Evolutionary conservation across 2,888 invertebrate genomes (phyloP).

Genomic region (Danaus chrysippus): DNA sequence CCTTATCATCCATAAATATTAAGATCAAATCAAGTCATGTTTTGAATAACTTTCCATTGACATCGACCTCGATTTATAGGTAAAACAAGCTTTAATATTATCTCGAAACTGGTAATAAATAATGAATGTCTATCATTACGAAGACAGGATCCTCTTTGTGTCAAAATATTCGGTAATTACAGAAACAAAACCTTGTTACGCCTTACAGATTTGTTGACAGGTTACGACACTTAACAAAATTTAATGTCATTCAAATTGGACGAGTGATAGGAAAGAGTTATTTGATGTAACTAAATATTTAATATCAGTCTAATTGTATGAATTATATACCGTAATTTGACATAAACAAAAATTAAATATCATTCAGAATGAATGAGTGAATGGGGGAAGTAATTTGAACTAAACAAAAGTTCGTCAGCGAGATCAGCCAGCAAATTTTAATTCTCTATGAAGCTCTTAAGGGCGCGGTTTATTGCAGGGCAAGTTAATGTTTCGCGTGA

Average conservation of each 20-base stretch:
- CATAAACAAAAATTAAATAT: constrained; percentile 23
- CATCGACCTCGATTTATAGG: too few species aligned
- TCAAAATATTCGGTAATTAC: constrained; percentile 4
- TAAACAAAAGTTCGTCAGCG: constrained; percentile 39
- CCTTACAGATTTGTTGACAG: constrained; percentile 12
- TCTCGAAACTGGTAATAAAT: not conserved
- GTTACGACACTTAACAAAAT: constrained; percentile 12
- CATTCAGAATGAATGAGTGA: constrained; percentile 32
- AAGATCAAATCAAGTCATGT: too few species aligned
- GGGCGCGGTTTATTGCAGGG: constrained; percentile 71
- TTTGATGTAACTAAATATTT: constrained; percentile 25
- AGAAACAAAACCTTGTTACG: not conserved
- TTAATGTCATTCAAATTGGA: constrained; percentile 23
- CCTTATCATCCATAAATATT: too few species aligned
- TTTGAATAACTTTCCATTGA: too few species aligned
- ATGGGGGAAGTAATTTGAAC: constrained; percentile 35
- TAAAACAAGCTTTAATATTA: not conserved
- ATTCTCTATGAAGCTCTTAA: constrained; percentile 72
- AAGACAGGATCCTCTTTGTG: not conserved
- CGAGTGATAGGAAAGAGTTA: constrained; percentile 37
- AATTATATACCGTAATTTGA: too few species aligned
- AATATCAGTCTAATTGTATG: too few species aligned
- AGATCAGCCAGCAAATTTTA: constrained; percentile 77
- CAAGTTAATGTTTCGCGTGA: constrained; percentile 77
- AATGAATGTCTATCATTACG: not conserved